A percentile compares a stretch with the other conserved stretches of the same genome.
Conservation (phyloP, 1,140 invertebrate genomes). For the Pseudomyrmex gracilis region DNA sequence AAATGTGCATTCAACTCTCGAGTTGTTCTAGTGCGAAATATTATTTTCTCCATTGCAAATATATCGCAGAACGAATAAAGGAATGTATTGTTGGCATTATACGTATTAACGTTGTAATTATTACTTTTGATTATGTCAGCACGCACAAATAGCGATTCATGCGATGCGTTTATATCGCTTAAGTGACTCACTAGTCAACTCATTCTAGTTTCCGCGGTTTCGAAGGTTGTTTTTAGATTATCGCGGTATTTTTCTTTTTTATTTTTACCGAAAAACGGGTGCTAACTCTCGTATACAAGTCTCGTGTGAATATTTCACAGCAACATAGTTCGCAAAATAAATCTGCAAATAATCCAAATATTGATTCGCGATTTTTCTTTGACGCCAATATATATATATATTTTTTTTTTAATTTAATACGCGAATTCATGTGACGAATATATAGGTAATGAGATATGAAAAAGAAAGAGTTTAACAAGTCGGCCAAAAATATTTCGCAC, state of each 20-base stretch:
- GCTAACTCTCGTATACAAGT: too few species aligned
- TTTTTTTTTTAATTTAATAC: not conserved
- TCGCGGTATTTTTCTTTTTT: too few species aligned
- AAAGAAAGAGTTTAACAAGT: not conserved
- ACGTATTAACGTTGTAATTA: not conserved
- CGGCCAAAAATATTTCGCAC: conserved; percentile 24
- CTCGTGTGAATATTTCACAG: conserved; percentile 1
- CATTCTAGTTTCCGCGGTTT: conserved; percentile 10
- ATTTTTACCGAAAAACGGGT: too few species aligned
- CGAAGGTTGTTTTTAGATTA: not conserved
- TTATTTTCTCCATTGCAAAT: too few species aligned
- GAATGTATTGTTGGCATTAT: too few species aligned
- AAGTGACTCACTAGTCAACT: not conserved
- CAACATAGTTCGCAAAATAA: not conserved
- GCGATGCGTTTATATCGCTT: not conserved
- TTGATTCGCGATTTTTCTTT: too few species aligned
- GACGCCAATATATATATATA: not conserved
- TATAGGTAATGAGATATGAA: not conserved
- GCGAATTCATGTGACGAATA: not conserved
- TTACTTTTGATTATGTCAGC: not conserved
- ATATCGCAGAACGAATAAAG: too few species aligned
- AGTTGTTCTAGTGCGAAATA: too few species aligned
- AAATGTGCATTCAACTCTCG: too few species aligned
- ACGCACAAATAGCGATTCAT: not conserved
- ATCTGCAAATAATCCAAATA: not conserved